Percentiles rank a stretch among this genome's conserved stretches.
phyloP scores from a whole-genome alignment of 2,113 vertebrate species.

The Cyphomyrus discorhynchus region DNA sequence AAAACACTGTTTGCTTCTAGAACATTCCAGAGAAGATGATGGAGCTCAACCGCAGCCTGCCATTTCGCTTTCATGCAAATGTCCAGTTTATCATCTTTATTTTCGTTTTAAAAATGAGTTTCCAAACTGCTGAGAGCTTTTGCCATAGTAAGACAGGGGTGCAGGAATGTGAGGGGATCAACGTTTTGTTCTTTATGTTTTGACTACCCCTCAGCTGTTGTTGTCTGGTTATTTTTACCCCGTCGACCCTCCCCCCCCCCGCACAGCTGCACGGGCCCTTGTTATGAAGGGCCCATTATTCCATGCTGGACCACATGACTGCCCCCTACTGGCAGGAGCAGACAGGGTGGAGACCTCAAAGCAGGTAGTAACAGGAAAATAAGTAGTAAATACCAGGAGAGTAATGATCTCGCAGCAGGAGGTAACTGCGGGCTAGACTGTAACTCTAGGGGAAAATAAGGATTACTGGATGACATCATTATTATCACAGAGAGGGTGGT shows the following conservation, averaged over 20 bases:
- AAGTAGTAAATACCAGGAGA: not conserved
- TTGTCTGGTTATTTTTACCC: conserved; percentile 14
- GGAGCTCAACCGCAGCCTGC: not conserved
- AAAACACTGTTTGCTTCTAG: not conserved
- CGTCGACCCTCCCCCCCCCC: not conserved
- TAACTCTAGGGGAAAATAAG: not conserved
- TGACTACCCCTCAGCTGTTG: conserved; percentile 14
- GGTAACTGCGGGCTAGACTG: not conserved
- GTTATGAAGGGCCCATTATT: conserved; percentile 7
- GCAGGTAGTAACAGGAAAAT: not conserved
- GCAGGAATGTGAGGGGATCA: not conserved
- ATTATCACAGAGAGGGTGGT: not conserved
- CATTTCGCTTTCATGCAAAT: not conserved
- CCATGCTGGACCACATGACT: not conserved
- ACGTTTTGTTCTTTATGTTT: not conserved
- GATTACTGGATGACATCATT: not conserved
- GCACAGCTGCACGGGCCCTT: conserved; percentile 8
- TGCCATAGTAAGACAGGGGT: not conserved
- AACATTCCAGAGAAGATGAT: not conserved
- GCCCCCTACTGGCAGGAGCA: not conserved
- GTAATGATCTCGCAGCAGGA: not conserved
- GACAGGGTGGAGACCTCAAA: not conserved
- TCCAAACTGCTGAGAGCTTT: not conserved
- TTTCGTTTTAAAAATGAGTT: not conserved
- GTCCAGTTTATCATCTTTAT: not conserved